Conservation (phyloP, 2,113 vertebrate genomes). For the Engystomops pustulosus region DNA sequence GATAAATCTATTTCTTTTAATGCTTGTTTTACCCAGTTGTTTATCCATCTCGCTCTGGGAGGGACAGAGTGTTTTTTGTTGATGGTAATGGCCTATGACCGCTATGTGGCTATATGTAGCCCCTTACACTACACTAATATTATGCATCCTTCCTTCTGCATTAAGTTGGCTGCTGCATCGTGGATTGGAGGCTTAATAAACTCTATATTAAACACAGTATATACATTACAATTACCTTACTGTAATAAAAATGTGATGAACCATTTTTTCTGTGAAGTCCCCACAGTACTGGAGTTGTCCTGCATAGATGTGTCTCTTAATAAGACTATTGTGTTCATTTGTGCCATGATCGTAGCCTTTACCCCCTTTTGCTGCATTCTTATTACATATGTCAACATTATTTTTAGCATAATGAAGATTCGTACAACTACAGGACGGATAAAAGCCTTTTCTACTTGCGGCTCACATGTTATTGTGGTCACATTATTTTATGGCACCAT, state of each 20-base stretch:
- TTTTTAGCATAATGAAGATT: slow-evolving; percentile 54
- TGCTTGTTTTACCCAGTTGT: slow-evolving; percentile 18
- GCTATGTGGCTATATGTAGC: slow-evolving; percentile 36
- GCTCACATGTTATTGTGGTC: slow-evolving; percentile 62
- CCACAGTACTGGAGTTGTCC: neutral
- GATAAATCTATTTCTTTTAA: slow-evolving; percentile 19
- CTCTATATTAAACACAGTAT: slow-evolving; percentile 9
- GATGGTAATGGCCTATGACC: slow-evolving; percentile 41
- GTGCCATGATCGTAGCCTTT: slow-evolving; percentile 12
- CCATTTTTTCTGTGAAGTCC: slow-evolving; percentile 29
- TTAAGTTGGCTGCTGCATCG: neutral
- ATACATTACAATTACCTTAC: slow-evolving; percentile 32
- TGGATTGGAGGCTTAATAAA: slow-evolving; percentile 32
- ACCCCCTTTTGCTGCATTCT: slow-evolving; percentile 39
- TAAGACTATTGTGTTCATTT: slow-evolving; percentile 24
- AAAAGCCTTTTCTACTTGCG: slow-evolving; percentile 66
- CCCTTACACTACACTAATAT: slow-evolving; percentile 31
- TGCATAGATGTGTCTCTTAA: slow-evolving; percentile 11
- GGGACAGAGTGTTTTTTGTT: slow-evolving; percentile 25
- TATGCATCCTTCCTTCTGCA: slow-evolving; percentile 24
- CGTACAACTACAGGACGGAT: slow-evolving; percentile 51
- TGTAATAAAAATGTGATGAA: slow-evolving; percentile 31
- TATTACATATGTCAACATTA: slow-evolving; percentile 58
- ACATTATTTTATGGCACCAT: slow-evolving; percentile 63
- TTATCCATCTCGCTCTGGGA: slow-evolving; percentile 12